Base-by-base conservation (phyloP, 1,140 invertebrate genomes). In the Musca vetustissima region DNA sequence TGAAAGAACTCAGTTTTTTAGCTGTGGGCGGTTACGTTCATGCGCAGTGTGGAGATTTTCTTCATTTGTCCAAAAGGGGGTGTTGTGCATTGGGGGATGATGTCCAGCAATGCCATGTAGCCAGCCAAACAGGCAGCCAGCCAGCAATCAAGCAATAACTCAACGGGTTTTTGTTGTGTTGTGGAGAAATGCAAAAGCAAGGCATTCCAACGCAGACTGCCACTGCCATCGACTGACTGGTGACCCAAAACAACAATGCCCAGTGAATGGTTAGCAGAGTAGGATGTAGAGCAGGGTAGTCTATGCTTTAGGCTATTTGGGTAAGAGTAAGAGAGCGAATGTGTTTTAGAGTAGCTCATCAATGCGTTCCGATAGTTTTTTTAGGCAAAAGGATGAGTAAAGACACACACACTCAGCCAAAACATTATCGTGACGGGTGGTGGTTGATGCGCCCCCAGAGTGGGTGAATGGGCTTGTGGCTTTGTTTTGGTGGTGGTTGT, bases 191-290 rank as follows among this genome's bases (percentile, higher is more conserved):
- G 22, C 57, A 36, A 43, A 19, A 19, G 1, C 22, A 36, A 61
- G 36, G 57, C 57, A 61, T 61, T 61, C 57, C 57, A 61, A 61
- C 22, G 57, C 57, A 61, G n/a, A n/a, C n/a, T n/a, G n/a, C n/a
- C n/a, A n/a, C n/a, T n/a, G 36, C 36, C 36, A 13, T 11, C 13
- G 36, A 2, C 4, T 13, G 11, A 43, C 36, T 43, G 36, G 36
- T 43, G 36, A 43, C 36, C 36, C 36, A 43, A 43, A 43, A 43
- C 36, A 43, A 43, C 11, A 6, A 43, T 9, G 36, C 36, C 36
- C 36, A 43, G 36, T 43, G 36, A 43, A 43, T 43, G 13, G 36
- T 43, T 43, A 43, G 36, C 32, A 43, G n/a, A 32, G 28, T 11
- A 6, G n/a, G n/a, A n/a, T n/a, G 3, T 14, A 28, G 8, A 6